Conservation (phyloP, 2,797 vertebrate genomes). For the Trachurus trachurus region DNA sequence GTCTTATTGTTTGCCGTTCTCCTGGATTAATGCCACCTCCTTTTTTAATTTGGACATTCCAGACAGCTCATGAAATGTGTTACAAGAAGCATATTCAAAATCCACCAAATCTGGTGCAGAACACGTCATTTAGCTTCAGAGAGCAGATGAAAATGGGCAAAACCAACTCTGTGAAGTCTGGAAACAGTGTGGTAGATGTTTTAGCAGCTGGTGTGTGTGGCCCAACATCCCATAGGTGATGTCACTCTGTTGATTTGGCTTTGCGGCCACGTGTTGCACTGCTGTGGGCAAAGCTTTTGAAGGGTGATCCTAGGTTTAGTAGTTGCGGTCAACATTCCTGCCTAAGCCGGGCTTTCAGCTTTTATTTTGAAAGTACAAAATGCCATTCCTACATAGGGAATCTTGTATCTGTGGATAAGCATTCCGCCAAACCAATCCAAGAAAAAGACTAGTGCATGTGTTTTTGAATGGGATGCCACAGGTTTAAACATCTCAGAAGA, state of each 20-base stretch:
- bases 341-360: neutral
- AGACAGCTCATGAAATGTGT: constrained; percentile 4
- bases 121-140: neutral
- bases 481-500: neutral
- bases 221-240: neutral
- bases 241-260: neutral
- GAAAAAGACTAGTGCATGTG: neutral
- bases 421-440: neutral
- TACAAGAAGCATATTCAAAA: neutral
- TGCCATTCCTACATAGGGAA: neutral
- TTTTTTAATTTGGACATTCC: neutral
- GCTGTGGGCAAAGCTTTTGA: no score
- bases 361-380: neutral
- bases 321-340: neutral
- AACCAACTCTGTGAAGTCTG: neutral
- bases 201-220: no score
- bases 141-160: neutral
- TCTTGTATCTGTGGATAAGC: neutral
- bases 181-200: neutral
- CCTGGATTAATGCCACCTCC: neutral
- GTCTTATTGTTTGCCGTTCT: neutral
- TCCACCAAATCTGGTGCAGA: neutral
- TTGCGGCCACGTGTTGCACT: no score
- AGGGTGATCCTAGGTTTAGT: neutral
- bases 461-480: neutral